These are phyloP conservation scores for Antennarius striatus DNA, from an alignment of 2,113 vertebrate genomes.

Conservation along the genomic window DNA sequence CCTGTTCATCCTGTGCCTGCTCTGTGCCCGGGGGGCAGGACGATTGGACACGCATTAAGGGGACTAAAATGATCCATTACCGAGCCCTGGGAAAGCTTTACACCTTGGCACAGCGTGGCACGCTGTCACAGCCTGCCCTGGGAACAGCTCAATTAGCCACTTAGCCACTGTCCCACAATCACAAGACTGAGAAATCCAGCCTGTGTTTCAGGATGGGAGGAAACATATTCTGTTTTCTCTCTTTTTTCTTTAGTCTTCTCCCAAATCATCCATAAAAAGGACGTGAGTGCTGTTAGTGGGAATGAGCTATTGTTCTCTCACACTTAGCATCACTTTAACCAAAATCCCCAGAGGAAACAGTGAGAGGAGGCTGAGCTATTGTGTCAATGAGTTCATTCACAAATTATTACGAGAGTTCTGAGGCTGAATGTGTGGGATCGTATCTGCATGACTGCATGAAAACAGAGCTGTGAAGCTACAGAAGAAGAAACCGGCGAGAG, in stretches of 20 bases:
- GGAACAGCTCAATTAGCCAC: conserved; percentile 74
- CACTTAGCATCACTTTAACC: conserved; percentile 5
- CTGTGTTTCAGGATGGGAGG: conserved; percentile 28
- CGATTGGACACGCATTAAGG: conserved; percentile 58
- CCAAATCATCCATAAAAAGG: conserved; percentile 27
- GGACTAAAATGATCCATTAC: conserved; percentile 60
- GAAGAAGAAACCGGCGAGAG: too few species aligned
- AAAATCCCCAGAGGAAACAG: conserved; percentile 16
- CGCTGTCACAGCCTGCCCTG: conserved; percentile 61
- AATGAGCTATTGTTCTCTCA: conserved; percentile 30
- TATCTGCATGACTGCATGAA: too few species aligned
- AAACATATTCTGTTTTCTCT: conserved; percentile 22
- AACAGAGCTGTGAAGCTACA: too few species aligned
- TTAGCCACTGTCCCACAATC: conserved; percentile 51
- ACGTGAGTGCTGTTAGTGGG: conserved; percentile 20
- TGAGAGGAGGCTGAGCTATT: background rate
- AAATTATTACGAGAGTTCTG: background rate
- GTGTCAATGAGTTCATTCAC: too few species aligned
- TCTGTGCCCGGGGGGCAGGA: conserved; percentile 47
- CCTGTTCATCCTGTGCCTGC: conserved; percentile 23
- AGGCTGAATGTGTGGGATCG: conserved; percentile 16
- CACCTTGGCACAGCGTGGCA: conserved; percentile 69
- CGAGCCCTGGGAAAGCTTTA: conserved; percentile 64
- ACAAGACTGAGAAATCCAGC: conserved; percentile 39
- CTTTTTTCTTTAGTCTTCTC: conserved; percentile 11